phyloP scores from a whole-genome alignment of 2,113 vertebrate species.

The Tursiops truncatus region DNA sequence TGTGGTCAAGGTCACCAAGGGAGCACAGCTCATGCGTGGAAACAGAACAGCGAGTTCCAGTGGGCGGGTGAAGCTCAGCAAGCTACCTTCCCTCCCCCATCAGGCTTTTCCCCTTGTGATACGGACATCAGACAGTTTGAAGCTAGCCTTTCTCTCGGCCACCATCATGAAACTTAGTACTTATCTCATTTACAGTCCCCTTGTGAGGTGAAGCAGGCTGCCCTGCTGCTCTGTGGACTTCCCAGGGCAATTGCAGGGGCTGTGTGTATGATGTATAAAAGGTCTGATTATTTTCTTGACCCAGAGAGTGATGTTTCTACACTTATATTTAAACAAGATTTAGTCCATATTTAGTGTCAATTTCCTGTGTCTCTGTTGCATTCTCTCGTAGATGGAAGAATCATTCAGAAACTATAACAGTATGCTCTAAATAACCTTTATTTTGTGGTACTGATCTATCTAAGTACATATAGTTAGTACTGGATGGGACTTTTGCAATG shows the following conservation, averaged over 20 bases:
- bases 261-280: not conserved
- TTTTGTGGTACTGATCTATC: not conserved
- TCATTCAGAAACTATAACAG: not conserved
- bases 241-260: accelerated
- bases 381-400: not conserved
- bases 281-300: not conserved
- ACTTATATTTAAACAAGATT: not conserved
- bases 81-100: accelerated
- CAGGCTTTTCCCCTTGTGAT: accelerated
- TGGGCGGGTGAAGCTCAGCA: not conserved
- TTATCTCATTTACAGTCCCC: not conserved
- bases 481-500: not conserved
- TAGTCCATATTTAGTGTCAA: not conserved
- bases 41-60: not conserved
- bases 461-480: not conserved
- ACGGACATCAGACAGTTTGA: accelerated
- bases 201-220: not conserved
- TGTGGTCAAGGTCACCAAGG: not conserved
- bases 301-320: not conserved
- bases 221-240: not conserved
- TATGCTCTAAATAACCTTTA: constrained; percentile 15
- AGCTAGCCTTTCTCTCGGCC: not conserved
- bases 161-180: not conserved
- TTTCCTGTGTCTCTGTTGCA: not conserved
- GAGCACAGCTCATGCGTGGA: not conserved